Percentiles rank a stretch among this genome's conserved stretches.
phyloP scores from a whole-genome alignment of 2,888 invertebrate genomes.

The Pseudanteris insignis region DNA sequence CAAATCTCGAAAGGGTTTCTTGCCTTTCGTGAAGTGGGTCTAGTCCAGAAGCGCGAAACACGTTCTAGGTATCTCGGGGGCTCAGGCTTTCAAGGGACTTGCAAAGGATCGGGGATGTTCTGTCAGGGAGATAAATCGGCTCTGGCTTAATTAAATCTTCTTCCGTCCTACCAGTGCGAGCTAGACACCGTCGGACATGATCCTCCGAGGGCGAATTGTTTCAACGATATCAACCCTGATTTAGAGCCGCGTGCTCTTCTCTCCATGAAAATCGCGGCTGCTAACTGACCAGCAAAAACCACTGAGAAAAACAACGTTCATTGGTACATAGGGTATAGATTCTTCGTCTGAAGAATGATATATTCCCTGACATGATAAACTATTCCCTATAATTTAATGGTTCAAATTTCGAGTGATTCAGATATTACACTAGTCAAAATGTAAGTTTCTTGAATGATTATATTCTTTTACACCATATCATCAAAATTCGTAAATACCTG shows the following conservation, averaged over 20 bases:
- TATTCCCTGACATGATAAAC: conserved; percentile 31
- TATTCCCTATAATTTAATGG: conserved; percentile 11
- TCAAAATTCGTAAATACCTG: conserved; percentile 9
- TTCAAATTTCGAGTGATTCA: conserved; percentile 20
- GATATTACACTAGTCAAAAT: too few relatives aligned
- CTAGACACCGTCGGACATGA: conserved; percentile 56
- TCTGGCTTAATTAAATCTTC: conserved; percentile 67
- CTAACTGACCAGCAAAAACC: conserved; percentile 39
- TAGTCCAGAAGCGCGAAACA: conserved; percentile 47
- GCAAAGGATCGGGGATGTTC: conserved; percentile 57
- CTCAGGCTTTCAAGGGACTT: conserved; percentile 49
- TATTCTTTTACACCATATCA: too few relatives aligned
- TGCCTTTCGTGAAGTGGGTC: conserved; percentile 36
- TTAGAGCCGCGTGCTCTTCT: conserved; percentile 53
- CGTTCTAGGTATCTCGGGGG: conserved; percentile 55
- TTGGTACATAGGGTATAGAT: conserved; percentile 28
- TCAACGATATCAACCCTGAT: conserved; percentile 64
- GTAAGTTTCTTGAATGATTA: too few relatives aligned
- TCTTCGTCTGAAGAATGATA: conserved; percentile 8
- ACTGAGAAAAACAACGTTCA: conserved; percentile 25
- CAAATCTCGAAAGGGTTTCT: conserved; percentile 48
- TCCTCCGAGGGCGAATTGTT: conserved; percentile 62
- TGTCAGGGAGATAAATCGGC: conserved; percentile 67
- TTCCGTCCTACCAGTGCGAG: conserved; percentile 60
- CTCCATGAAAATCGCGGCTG: conserved; percentile 40